Conservation (phyloP, 37 sponge, comb jelly and placozoan genomes). For the Bolinopsis microptera region DNA sequence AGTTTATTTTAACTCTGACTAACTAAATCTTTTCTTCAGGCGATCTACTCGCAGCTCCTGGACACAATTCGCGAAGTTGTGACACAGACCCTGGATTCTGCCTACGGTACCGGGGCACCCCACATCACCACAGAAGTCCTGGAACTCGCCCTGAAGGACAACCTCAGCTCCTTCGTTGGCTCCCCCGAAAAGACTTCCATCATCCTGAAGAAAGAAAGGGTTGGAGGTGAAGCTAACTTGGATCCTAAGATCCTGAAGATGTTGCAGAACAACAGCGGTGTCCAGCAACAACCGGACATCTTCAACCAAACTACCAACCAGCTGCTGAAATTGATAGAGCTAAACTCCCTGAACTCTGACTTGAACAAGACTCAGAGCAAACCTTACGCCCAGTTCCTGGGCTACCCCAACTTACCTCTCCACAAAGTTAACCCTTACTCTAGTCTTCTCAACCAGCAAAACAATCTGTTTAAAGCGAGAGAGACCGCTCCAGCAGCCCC, state of each 20-base stretch:
- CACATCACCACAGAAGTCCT: slow-evolving; percentile 38
- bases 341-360: slow-evolving; percentile 4
- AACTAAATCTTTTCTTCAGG: background rate
- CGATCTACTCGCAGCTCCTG: slow-evolving; percentile 50
- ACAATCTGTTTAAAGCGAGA: slow-evolving; percentile 2
- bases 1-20: slow-evolving; percentile 10
- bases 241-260: slow-evolving; percentile 39
- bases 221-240: background rate
- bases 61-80: slow-evolving; percentile 29
- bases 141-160: slow-evolving; percentile 39
- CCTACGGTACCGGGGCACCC: slow-evolving; percentile 27
- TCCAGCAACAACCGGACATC: slow-evolving; percentile 23
- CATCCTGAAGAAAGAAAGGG: background rate
- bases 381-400: slow-evolving; percentile 1
- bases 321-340: slow-evolving; percentile 47
- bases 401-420: background rate
- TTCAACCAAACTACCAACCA: slow-evolving; percentile 41
- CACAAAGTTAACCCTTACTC: slow-evolving; percentile 10
- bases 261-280: slow-evolving; percentile 2
- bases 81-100: slow-evolving; percentile 23
- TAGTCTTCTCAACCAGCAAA: slow-evolving; percentile 1
- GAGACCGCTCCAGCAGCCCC: slow-evolving; percentile 1
- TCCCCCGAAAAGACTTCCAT: slow-evolving; percentile 11
- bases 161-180: background rate
- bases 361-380: slow-evolving; percentile 19